Evolutionary conservation across 2,888 invertebrate species (phyloP).

Genomic region (Pollenia amentaria): DNA sequence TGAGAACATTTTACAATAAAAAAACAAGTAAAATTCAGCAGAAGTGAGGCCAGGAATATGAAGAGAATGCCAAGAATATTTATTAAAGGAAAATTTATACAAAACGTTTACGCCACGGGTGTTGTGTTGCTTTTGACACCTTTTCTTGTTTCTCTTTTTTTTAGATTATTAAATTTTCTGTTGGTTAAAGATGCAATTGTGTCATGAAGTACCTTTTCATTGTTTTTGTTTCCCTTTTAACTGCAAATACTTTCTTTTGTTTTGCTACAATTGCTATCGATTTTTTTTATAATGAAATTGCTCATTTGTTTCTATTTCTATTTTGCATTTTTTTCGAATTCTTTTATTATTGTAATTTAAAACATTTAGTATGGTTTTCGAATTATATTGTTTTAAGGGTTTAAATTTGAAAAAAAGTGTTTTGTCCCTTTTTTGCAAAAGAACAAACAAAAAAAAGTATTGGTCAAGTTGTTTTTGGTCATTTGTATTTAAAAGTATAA

Average conservation of each 20-base stretch:
- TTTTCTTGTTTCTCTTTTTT: slow-evolving; percentile 74
- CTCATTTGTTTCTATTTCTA: slow-evolving; percentile 63
- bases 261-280: slow-evolving; percentile 24
- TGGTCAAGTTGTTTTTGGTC: slow-evolving; percentile 49
- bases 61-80: slow-evolving; percentile 25
- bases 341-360: slow-evolving; percentile 22
- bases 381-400: slow-evolving; percentile 57
- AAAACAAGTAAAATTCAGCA: slow-evolving; percentile 35
- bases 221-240: slow-evolving; percentile 34
- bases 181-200: slow-evolving; percentile 78
- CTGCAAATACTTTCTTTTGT: slow-evolving; percentile 39
- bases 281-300: slow-evolving; percentile 52
- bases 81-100: slow-evolving; percentile 9
- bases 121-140: slow-evolving; percentile 83
- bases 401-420: slow-evolving; percentile 21
- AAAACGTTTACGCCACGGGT: slow-evolving; percentile 70
- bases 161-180: slow-evolving; percentile 14
- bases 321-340: slow-evolving; percentile 28
- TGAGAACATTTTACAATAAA: slow-evolving; percentile 48
- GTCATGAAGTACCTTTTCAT: slow-evolving; percentile 66
- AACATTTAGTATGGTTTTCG: slow-evolving; percentile 66
- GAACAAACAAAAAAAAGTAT: background rate
- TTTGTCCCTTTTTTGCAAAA: background rate
- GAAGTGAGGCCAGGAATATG: slow-evolving; percentile 13
- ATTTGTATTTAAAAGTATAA: slow-evolving; percentile 35